Conservation (phyloP, 2,113 vertebrate genomes). For the Electrona antarctica region DNA sequence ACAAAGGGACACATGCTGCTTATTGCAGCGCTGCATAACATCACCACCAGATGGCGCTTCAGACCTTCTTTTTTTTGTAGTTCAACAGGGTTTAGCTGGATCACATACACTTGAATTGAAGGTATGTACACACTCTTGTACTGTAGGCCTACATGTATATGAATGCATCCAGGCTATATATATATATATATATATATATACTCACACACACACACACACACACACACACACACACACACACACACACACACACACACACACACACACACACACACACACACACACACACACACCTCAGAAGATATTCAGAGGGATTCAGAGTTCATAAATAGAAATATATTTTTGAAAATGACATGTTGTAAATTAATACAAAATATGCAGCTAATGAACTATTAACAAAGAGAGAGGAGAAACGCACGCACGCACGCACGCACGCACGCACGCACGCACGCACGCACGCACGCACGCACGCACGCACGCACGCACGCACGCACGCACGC, state of each 20-base stretch:
- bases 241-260: constrained; percentile 2
- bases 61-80: constrained; percentile 60
- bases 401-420: no score
- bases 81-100: constrained; percentile 16
- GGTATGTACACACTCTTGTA: not conserved
- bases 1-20: not conserved
- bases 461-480: no score
- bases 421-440: no score
- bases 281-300: constrained; percentile 27
- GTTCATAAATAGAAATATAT: constrained; percentile 8
- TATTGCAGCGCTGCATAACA: not conserved
- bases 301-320: not conserved
- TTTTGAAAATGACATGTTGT: constrained; percentile 1
- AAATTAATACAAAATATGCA: not conserved
- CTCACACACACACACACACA: constrained; percentile 3
- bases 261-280: constrained; percentile 17
- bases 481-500: no score
- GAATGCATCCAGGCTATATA: not conserved
- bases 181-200: not conserved
- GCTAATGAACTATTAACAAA: no score
- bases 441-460: no score
- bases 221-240: not conserved
- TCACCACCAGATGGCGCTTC: constrained; percentile 80
- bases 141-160: not conserved
- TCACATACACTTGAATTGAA: constrained; percentile 4